Evolutionary conservation across 2,797 vertebrate species (phyloP), one percentile per base, ranked within the genome.

Genomic region (Notoglanidium macrostoma): DNA sequence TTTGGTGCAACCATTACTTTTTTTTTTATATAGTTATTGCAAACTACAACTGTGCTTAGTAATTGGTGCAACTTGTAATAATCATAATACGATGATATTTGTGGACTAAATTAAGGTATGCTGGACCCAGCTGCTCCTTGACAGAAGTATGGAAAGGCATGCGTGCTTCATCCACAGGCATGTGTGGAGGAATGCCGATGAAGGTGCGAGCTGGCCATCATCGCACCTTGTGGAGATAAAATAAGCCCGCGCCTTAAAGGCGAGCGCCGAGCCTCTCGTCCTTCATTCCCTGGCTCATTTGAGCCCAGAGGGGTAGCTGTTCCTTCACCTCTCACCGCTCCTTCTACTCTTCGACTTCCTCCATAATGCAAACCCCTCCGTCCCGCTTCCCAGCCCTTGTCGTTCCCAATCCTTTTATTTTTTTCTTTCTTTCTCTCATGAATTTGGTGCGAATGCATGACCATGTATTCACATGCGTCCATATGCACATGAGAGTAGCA

Each of bases 241-340:
- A 83, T 84, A 87, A 90, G 82, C 55, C 86, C 59, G 84, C 89
- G 87, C 67, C 87, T 90, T 86, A 85, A 88, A 89, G 87, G 87
- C 79, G 32, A 76, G 81, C 68, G 29, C 84, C 32, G 68, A 73
- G 80, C 8, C n/a, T 88, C 87, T 86, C 83, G 63, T 76, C 46
- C 74, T 83, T 70, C 86, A 79, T 86, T 78, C 80, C 67, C 67
- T 76, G 10, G 46, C 78, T 80, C 87, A 78, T 88, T 89, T 85
- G 44, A 67, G 87, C 87, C 77, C 68, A 68, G 61, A 87, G 87
- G 81, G 55, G 63, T 76, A 59, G 55, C 79, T 86, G 67, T 82
- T 89, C 82, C 51, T 59, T 86, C 72, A 49, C 83, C 73, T 84
- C 63, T 87, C 78, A n/a, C 70, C 44, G 19, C 49, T 85, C 87